These are phyloP conservation scores for Cephonodes hylas DNA, from an alignment of 2,888 invertebrate species.

Conservation along the genomic window DNA sequence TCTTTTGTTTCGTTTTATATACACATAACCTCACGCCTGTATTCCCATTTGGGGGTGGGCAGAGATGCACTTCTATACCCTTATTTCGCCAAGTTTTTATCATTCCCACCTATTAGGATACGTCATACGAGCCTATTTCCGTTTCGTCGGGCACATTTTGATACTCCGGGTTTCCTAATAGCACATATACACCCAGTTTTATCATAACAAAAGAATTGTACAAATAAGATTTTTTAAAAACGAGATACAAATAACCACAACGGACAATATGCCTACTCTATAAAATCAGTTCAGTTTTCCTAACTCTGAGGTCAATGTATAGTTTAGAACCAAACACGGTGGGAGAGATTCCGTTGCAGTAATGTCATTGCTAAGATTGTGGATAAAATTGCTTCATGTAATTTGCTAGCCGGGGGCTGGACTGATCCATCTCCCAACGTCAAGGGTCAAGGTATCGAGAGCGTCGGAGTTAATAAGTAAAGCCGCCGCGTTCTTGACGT, in stretches of 20 bases:
- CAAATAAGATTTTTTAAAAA: not conserved
- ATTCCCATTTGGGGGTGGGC: no score
- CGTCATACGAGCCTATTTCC: no score
- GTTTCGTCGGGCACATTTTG: no score
- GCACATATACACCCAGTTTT: no score
- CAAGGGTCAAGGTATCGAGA: slow-evolving; percentile 12
- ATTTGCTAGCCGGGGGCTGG: slow-evolving; percentile 60
- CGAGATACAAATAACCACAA: not conserved
- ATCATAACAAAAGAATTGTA: not conserved
- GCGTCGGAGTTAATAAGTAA: slow-evolving; percentile 30
- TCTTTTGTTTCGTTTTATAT: not conserved
- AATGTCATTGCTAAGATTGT: slow-evolving; percentile 72
- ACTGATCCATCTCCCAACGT: slow-evolving; percentile 53
- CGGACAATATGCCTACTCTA: not conserved
- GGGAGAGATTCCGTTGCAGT: slow-evolving; percentile 64
- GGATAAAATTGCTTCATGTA: slow-evolving; percentile 73
- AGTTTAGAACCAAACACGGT: slow-evolving; percentile 52
- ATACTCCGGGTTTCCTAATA: no score
- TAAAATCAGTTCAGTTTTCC: slow-evolving; percentile 17
- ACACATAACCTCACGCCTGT: no score
- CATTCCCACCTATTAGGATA: no score
- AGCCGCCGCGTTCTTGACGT: slow-evolving; percentile 26
- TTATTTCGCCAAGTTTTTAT: no score
- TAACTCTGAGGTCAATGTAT: slow-evolving; percentile 32
- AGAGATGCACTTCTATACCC: no score